phyloP scores from a whole-genome alignment of 2,888 invertebrate genomes.

The Arge pagana region DNA sequence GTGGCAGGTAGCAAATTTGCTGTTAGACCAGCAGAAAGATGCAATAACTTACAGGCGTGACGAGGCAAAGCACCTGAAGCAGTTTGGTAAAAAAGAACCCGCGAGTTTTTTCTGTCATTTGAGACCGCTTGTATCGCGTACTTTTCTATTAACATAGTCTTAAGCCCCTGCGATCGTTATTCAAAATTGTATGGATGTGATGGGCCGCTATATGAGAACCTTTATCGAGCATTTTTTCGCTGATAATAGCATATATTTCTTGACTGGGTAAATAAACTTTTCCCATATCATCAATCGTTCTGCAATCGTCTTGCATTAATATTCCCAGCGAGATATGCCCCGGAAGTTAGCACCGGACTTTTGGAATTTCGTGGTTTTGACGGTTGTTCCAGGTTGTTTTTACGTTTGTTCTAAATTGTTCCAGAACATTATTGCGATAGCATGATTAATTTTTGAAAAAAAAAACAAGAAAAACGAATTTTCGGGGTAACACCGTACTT shows the following conservation, averaged over 20 bases:
- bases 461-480: no score
- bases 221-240: not conserved
- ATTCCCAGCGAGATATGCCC: not conserved
- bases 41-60: constrained; percentile 26
- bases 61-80: constrained; percentile 21
- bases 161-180: not conserved
- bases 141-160: not conserved
- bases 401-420: no score
- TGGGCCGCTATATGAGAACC: not conserved
- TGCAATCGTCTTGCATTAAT: not conserved
- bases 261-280: not conserved
- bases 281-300: not conserved
- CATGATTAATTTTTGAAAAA: no score
- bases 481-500: no score
- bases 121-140: not conserved
- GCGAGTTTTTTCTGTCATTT: no score
- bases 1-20: constrained; percentile 20
- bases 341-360: no score
- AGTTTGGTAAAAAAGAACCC: constrained; percentile 25
- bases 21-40: constrained; percentile 27
- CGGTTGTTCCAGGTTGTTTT: no score
- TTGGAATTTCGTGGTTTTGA: no score
- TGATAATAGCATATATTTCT: not conserved
- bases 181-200: not conserved
- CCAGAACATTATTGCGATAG: no score